Evolutionary conservation across 1,140 invertebrate species (phyloP), one percentile per base, ranked within the genome.

Genomic region (Pectinophora gossypiella): DNA sequence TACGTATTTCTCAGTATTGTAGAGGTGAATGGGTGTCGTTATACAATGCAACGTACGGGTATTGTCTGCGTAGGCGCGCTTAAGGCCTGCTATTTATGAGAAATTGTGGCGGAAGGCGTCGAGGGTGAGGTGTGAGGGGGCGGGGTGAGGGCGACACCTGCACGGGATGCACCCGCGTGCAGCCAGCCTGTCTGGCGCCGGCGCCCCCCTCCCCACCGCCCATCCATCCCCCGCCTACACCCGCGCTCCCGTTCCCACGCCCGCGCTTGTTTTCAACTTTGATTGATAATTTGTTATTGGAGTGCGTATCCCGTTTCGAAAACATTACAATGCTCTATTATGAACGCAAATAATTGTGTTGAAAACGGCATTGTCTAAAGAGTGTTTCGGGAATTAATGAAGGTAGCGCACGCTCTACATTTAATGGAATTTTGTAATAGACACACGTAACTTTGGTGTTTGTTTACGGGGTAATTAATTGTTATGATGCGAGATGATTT

Each of bases 211-310:
- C 48, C 46, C 48, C 12, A 32, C 59, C 54, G 32, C 50, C 27
- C 35, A 54, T 9, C 44, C 54, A 38, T 54, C 53, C 45, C 51
- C 46, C 45, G 12, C 10, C 46, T 36, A 61, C 18, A 42, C 15
- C 50, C 44, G 55, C 35, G 54, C 36, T 43, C 57, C 56, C 43
- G 51, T 65, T 54, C 68, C 59, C 61, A 69, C 69, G 59, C 69
- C 56, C 65, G 58, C 60, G 59, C 72, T 78, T 85, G 78, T 85
- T 85, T 85, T 83, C 68, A 83, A 83, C 77, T 83, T 80, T 85
- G 82, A 85, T 85, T 84, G 75, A 85, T 85, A 85, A 84, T 85
- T 83, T 82, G 73, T 81, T 85, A 83, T 76, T 76, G 75, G 64
- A 78, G 67, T 79, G 71, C 68, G 76, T 76, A 72, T 57, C 56